Evolutionary conservation across 2,888 invertebrate species (phyloP).

Genomic region (Lasioglossum oenotherae): DNA sequence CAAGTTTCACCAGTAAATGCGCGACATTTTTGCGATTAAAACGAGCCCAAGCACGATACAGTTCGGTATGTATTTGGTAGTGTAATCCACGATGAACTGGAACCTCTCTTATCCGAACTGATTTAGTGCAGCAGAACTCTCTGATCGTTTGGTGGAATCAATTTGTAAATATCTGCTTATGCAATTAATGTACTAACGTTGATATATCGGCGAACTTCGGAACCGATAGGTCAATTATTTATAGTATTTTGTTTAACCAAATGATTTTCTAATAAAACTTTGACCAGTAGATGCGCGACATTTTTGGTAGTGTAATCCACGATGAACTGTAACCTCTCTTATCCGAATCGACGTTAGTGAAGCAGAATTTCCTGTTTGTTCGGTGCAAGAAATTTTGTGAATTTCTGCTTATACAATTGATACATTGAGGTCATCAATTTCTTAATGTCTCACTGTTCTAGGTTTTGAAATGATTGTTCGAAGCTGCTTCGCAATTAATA

Average conservation of each 20-base stretch:
- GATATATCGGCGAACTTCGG: too few species aligned
- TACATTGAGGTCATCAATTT: too few species aligned
- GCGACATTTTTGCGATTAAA: neutral
- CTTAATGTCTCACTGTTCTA: neutral
- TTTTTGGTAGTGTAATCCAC: neutral
- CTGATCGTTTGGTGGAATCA: too few species aligned
- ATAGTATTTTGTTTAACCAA: too few species aligned
- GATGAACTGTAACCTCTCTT: neutral
- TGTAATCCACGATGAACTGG: neutral
- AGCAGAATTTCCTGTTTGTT: neutral
- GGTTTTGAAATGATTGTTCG: neutral
- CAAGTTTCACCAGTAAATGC: accelerated
- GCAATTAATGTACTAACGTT: too few species aligned
- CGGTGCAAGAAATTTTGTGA: neutral
- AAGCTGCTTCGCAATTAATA: neutral
- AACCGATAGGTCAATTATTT: too few species aligned
- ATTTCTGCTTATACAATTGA: too few species aligned
- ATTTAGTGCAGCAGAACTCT: too few species aligned
- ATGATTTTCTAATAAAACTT: too few species aligned
- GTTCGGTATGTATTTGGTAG: neutral
- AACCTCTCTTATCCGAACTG: neutral
- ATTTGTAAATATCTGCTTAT: too few species aligned
- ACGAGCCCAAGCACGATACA: neutral
- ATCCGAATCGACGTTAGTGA: neutral
- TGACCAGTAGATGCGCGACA: too few species aligned